phyloP scores from a whole-genome alignment of 2,797 vertebrate species.

The Steatocranus sp. region DNA sequence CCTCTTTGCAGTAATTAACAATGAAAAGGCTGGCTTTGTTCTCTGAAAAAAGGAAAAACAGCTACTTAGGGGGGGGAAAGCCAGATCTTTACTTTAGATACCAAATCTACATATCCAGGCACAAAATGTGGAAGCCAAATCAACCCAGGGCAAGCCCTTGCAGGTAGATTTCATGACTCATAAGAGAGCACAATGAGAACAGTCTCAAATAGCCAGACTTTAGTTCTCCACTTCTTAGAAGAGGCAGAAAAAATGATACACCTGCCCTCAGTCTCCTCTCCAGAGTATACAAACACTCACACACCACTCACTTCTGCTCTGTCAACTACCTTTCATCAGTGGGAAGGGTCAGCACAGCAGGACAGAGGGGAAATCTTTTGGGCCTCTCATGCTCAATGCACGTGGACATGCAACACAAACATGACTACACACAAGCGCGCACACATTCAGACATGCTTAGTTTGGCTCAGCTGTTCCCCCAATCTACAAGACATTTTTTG shows the following conservation, averaged over 20 bases:
- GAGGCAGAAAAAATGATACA: constrained; percentile 8
- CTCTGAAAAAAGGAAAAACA: constrained; percentile 16
- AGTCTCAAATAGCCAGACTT: background rate
- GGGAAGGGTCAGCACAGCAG: constrained; percentile 5
- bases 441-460: background rate
- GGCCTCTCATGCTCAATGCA: background rate
- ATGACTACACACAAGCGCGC: background rate
- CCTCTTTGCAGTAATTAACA: constrained; percentile 3
- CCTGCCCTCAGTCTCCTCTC: constrained; percentile 3
- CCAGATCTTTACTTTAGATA: background rate
- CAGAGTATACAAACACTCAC: constrained; percentile 21
- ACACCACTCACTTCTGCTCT: constrained; percentile 9
- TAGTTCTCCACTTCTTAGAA: background rate
- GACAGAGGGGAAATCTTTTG: background rate
- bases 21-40: background rate
- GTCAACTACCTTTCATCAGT: constrained; percentile 25
- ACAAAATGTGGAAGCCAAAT: background rate
- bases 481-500: background rate
- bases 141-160: background rate
- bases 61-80: background rate
- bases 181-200: background rate
- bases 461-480: background rate
- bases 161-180: constrained; percentile 27
- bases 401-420: background rate
- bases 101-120: background rate